Percentiles rank a stretch among this genome's conserved stretches.
These are phyloP conservation scores for Drosophila busckii DNA, from an alignment of 1,140 invertebrate species.

Conservation along the genomic window DNA sequence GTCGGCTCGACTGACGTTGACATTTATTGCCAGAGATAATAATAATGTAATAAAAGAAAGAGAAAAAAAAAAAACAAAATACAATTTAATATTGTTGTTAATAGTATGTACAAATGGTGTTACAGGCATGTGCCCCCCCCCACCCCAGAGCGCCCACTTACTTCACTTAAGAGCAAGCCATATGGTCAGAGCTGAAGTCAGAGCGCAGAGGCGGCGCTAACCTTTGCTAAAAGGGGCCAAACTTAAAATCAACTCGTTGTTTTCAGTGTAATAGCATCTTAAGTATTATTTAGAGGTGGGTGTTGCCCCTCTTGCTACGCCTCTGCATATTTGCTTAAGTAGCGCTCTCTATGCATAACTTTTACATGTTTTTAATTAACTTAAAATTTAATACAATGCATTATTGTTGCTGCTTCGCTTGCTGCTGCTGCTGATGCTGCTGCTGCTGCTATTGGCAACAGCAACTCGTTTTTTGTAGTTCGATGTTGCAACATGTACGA, in stretches of 20 bases:
- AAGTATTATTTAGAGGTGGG: too few species aligned
- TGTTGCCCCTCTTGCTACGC: too few species aligned
- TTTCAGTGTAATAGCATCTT: too few species aligned
- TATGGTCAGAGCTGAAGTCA: too few species aligned
- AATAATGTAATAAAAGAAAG: constrained; percentile 71
- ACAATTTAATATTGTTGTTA: constrained; percentile 78
- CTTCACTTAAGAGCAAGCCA: too few species aligned
- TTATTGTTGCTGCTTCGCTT: constrained; percentile 2
- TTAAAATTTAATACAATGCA: too few species aligned
- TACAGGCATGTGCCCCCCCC: background rate
- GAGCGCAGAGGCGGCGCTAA: too few species aligned
- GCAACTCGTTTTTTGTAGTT: constrained; percentile 12
- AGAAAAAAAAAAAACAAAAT: constrained; percentile 70
- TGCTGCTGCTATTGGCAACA: constrained; percentile 12
- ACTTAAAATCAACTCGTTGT: too few species aligned
- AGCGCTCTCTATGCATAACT: too few species aligned
- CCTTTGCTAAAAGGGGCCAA: too few species aligned
- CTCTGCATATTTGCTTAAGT: too few species aligned
- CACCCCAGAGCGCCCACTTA: background rate
- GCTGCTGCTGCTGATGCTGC: background rate
- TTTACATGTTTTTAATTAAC: too few species aligned
- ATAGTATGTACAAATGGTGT: constrained; percentile 51
- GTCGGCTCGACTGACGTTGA: constrained; percentile 71
- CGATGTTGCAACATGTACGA: constrained; percentile 57
- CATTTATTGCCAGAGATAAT: constrained; percentile 77